Base-by-base conservation (phyloP, 2,888 invertebrate genomes). In the Trilocha varians region DNA sequence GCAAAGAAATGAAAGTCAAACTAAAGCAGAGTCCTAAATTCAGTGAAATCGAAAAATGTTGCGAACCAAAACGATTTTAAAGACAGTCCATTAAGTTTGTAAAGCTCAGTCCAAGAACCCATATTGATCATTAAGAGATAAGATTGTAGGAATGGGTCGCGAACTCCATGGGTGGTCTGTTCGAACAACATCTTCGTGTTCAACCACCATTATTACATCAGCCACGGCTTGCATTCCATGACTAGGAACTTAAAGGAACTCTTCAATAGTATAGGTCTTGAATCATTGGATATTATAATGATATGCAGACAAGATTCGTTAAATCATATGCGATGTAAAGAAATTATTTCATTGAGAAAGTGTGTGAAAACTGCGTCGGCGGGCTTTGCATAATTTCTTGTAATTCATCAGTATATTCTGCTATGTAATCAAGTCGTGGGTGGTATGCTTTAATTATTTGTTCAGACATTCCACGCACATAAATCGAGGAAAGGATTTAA, bases 261-360 rank as follows among this genome's bases (percentile, higher is more conserved):
- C 17, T 40, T 37, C 34, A 38, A 36, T 37, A 47, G 46, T 36
- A 16, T n/a, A 56, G 74, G 49, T 64, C 76, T 62, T 43, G 43
- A 36, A 53, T 45, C 37, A 55, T 45, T 72, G 73, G 72, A 47
- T 43, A 48, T 36, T 42, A 44, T 43, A 48, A 44, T 45, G 53
- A 54, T 58, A 57, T 62, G 52, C 53, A 25, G 55, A 54, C 50
- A 55, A 53, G n/a, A n/a, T n/a, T n/a, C n/a, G n/a, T 52, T 59
- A 61, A 64, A 60, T 52, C 74, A 70, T 68, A 72, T 4, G 11
- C 11, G 25, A 9, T 6, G 11, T 25, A 25, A 11, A 68, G 68
- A 72, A 76, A 75, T 73, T 77, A 78, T 82, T 82, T 78, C 75
- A 73, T 18, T 8, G 82, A 74, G 82, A 83, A 83, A 84, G 82